These are phyloP conservation scores for Chelon labrosus DNA, from an alignment of 2,797 vertebrate genomes.

Conservation along the genomic window DNA sequence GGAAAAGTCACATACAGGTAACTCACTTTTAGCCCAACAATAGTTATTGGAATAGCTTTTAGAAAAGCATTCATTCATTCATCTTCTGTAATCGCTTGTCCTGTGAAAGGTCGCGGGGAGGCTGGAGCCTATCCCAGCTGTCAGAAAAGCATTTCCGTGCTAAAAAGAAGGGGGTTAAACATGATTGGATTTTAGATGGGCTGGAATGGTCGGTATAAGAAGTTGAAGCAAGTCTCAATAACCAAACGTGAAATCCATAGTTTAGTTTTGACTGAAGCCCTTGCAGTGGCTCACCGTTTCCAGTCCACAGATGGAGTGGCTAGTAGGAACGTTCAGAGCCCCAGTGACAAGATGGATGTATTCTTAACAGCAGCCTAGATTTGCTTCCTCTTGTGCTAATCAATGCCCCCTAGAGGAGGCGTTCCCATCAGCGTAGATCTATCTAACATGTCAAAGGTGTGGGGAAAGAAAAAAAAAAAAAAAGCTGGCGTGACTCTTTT, in stretches of 20 bases:
- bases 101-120: no score
- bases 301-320: slow-evolving; percentile 34
- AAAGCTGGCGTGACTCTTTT: slow-evolving; percentile 26
- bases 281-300: background rate
- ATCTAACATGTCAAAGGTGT: slow-evolving; percentile 49
- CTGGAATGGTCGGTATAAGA: no score
- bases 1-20: no score
- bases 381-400: slow-evolving; percentile 38
- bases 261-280: slow-evolving; percentile 8
- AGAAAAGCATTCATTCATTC: no score
- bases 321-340: slow-evolving; percentile 17
- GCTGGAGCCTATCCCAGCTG: no score
- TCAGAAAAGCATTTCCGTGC: no score
- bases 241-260: slow-evolving; percentile 16
- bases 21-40: no score
- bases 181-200: no score
- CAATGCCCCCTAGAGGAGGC: slow-evolving; percentile 20
- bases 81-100: no score
- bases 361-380: slow-evolving; percentile 34
- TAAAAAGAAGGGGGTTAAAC: no score
- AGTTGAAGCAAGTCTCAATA: no score
- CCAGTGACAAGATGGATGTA: slow-evolving; percentile 27
- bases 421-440: slow-evolving; percentile 28
- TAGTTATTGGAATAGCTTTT: no score
- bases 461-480: background rate